A percentile compares a stretch with the other conserved stretches of the same genome.
These are phyloP conservation scores for Drosophila nr. perissopoda DNA, from an alignment of 2,888 invertebrate genomes.

Conservation along the genomic window DNA sequence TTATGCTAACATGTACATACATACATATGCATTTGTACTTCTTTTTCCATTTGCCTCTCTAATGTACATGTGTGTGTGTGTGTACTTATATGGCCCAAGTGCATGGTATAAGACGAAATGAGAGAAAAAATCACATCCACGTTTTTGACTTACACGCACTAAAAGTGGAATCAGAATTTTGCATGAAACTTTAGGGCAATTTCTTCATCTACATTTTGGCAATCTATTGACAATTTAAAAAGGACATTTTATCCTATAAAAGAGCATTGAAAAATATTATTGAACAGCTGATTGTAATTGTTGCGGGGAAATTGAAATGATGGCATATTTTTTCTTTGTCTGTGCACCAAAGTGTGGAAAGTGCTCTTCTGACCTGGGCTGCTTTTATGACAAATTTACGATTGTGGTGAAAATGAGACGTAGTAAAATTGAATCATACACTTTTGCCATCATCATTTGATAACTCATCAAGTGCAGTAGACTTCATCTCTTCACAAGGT, in stretches of 20 bases:
- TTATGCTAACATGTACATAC: background rate
- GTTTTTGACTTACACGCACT: background rate
- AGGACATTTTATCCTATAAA: background rate
- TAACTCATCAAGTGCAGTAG: background rate
- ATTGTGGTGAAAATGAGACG: constrained; percentile 1
- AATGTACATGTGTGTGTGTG: background rate
- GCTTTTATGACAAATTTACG: background rate
- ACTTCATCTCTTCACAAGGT: background rate
- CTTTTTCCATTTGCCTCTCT: constrained; percentile 2
- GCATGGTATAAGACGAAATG: background rate
- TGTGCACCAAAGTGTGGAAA: background rate
- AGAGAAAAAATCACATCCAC: background rate
- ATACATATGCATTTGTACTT: background rate
- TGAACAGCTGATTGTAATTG: constrained; percentile 7
- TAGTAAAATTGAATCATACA: background rate
- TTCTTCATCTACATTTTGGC: background rate
- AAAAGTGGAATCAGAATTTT: background rate
- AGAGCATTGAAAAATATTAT: background rate
- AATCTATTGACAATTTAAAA: background rate
- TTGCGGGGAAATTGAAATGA: background rate
- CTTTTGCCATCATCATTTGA: background rate
- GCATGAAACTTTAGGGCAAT: background rate
- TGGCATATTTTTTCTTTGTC: background rate
- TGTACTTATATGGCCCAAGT: constrained; percentile 1
- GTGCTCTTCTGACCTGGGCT: background rate